These are phyloP conservation scores for Orius laevigatus DNA, from an alignment of 1,140 invertebrate species.

Conservation along the genomic window DNA sequence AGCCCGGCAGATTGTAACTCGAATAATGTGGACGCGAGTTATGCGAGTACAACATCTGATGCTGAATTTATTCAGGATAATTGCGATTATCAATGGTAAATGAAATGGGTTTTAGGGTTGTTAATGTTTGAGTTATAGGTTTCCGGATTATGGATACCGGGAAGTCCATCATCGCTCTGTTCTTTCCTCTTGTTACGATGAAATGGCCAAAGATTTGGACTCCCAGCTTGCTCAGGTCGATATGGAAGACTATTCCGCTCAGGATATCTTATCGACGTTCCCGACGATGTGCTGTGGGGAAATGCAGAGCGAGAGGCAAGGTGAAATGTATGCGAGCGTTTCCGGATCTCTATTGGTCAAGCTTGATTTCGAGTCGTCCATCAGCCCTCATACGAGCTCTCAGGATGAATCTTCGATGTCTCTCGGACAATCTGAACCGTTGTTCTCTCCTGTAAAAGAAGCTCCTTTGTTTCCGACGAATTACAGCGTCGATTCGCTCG, in stretches of 20 bases:
- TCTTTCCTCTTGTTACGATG: slow-evolving; percentile 69
- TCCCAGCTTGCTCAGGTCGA: slow-evolving; percentile 85
- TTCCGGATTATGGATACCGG: slow-evolving; percentile 34
- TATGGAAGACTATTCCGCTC: slow-evolving; percentile 82
- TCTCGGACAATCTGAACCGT: slow-evolving; percentile 72
- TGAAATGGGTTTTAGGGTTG: slow-evolving; percentile 28
- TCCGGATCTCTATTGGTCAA: slow-evolving; percentile 64
- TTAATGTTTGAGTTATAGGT: slow-evolving; percentile 26
- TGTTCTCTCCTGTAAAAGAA: slow-evolving; percentile 84
- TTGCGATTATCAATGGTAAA: slow-evolving; percentile 78
- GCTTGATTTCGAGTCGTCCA: slow-evolving; percentile 57
- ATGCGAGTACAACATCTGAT: slow-evolving; percentile 22
- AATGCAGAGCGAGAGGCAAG: slow-evolving; percentile 43
- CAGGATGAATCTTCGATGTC: slow-evolving; percentile 67
- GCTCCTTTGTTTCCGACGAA: slow-evolving; percentile 48
- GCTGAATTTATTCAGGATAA: slow-evolving; percentile 72
- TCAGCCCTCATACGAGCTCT: slow-evolving; percentile 51
- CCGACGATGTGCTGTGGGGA: slow-evolving; percentile 48
- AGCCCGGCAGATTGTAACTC: slow-evolving; percentile 44
- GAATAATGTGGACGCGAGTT: slow-evolving; percentile 27
- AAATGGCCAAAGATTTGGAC: slow-evolving; percentile 70
- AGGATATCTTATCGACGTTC: slow-evolving; percentile 70
- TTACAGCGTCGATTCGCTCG: slow-evolving; percentile 77
- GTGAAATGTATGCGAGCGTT: slow-evolving; percentile 66
- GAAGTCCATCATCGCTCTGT: slow-evolving; percentile 65